Evolutionary conservation across 2,888 invertebrate genomes (phyloP).

Genomic region (Epinotia nisella): DNA sequence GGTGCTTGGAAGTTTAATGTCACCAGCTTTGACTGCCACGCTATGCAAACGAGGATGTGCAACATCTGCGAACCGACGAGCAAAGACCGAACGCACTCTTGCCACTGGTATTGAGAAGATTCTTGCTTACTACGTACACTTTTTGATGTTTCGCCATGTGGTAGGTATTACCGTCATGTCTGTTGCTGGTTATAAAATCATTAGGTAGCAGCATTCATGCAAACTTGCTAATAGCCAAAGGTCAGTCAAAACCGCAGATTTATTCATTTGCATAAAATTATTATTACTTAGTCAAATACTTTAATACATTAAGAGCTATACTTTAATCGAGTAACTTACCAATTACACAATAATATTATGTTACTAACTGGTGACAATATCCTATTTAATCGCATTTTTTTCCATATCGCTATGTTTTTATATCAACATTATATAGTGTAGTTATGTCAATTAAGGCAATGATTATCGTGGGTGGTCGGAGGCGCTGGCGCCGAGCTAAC

Average conservation of each 20-base stretch:
- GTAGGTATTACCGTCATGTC: background rate
- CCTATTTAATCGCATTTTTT: background rate
- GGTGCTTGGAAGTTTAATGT: too few relatives aligned
- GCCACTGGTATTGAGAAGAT: too few relatives aligned
- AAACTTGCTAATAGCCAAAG: background rate
- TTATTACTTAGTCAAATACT: background rate
- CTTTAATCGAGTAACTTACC: background rate
- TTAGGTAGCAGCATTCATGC: background rate
- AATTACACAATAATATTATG: slow-evolving; percentile 1
- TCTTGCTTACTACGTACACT: too few relatives aligned
- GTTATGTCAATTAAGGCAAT: slow-evolving; percentile 17
- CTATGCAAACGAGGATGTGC: too few relatives aligned
- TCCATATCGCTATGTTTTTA: background rate
- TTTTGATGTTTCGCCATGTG: background rate
- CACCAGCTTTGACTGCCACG: too few relatives aligned
- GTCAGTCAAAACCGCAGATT: background rate
- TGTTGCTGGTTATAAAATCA: slow-evolving; percentile 3
- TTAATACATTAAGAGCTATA: background rate
- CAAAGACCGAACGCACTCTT: too few relatives aligned
- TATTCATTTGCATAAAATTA: background rate
- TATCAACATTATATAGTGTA: background rate
- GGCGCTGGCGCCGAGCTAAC: slow-evolving; percentile 48
- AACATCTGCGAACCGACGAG: too few relatives aligned
- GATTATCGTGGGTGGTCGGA: slow-evolving; percentile 48
- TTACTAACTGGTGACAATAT: background rate